Percentiles rank a stretch among this genome's conserved stretches.
Evolutionary conservation across 2,113 vertebrate genomes (phyloP).

Genomic region (Syrmaticus mikado): DNA sequence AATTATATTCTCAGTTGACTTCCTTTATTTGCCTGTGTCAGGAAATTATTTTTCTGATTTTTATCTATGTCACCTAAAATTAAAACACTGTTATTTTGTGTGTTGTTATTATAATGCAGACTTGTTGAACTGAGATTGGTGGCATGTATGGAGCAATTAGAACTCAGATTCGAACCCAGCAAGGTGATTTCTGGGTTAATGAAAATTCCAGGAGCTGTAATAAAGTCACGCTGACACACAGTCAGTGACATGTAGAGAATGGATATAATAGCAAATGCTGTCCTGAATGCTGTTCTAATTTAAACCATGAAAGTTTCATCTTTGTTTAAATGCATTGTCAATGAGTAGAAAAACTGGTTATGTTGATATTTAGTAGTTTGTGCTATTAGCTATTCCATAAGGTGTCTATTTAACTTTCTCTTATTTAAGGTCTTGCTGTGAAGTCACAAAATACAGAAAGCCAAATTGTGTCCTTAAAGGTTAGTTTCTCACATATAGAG

Average conservation of each 20-base stretch:
- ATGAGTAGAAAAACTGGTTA: background rate
- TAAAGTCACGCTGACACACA: background rate
- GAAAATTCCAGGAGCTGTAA: background rate
- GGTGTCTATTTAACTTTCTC: background rate
- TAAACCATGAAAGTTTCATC: background rate
- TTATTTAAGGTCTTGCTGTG: background rate
- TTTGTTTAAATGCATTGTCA: background rate
- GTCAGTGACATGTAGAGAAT: background rate
- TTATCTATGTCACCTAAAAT: background rate
- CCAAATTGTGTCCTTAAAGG: background rate
- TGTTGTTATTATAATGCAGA: background rate
- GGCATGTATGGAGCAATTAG: background rate
- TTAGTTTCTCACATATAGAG: background rate
- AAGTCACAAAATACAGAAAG: background rate
- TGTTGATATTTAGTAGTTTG: background rate
- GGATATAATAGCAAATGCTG: background rate
- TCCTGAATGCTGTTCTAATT: background rate
- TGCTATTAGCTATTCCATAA: background rate
- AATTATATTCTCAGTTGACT: background rate
- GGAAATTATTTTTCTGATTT: background rate
- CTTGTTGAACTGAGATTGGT: background rate
- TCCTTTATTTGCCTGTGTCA: background rate
- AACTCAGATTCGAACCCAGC: background rate
- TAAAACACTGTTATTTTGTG: constrained; percentile 21
- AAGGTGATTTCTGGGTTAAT: constrained; percentile 25